phyloP scores from a whole-genome alignment of 2,888 invertebrate species.

The Ariolimax columbianus region DNA sequence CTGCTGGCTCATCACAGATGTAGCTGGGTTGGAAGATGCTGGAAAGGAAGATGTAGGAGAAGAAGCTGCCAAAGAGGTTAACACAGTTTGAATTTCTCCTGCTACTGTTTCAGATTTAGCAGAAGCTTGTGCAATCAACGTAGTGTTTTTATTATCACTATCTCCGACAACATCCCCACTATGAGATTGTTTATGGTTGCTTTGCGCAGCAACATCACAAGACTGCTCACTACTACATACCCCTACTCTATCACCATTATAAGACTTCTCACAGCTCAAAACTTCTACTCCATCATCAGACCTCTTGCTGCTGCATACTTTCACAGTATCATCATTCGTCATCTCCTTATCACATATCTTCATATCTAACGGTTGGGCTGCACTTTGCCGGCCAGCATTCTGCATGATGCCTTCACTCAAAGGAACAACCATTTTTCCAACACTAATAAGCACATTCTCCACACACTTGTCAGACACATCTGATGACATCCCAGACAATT shows the following conservation, averaged over 20 bases:
- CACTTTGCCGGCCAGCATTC: background rate
- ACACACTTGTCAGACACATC: background rate
- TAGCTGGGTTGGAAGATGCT: background rate
- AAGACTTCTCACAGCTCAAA: background rate
- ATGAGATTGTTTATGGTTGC: background rate
- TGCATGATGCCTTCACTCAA: background rate
- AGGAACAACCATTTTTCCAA: background rate
- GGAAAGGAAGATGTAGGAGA: background rate
- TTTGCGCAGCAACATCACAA: background rate
- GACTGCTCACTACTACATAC: background rate
- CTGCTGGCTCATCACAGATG: background rate
- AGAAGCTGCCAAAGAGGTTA: background rate
- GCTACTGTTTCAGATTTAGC: background rate
- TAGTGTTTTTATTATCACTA: background rate
- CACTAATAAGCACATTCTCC: background rate
- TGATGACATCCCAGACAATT: background rate
- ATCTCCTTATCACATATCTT: background rate
- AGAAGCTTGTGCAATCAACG: background rate
- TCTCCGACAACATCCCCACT: background rate
- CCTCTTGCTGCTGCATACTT: too few species aligned
- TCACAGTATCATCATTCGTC: background rate
- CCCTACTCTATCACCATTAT: background rate
- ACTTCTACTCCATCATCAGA: background rate
- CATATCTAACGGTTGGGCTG: background rate
- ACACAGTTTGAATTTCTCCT: background rate